Conservation (phyloP, 2,797 vertebrate genomes). For the Sciurus carolinensis region DNA sequence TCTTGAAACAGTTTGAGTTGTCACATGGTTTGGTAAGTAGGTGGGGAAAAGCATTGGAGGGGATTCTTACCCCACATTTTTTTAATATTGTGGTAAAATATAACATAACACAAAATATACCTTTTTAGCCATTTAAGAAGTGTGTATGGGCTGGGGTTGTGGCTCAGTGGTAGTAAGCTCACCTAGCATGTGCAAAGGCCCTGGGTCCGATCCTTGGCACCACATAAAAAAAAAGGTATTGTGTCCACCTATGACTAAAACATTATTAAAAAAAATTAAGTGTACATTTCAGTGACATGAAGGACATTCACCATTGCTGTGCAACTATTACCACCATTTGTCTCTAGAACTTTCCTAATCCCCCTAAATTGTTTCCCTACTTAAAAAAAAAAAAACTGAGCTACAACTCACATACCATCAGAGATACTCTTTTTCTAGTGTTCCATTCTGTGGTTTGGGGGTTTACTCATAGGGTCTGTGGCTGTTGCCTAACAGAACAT, state of each 20-base stretch:
- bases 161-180: no score
- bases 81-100: not conserved
- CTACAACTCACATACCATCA: not conserved
- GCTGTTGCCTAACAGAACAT: not conserved
- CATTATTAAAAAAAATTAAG: no score
- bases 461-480: no score
- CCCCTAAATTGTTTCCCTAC: not conserved
- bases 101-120: not conserved
- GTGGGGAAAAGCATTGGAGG: not conserved
- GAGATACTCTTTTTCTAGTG: not conserved
- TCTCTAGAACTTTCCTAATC: not conserved
- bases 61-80: not conserved
- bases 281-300: not conserved
- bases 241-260: no score
- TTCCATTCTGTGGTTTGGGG: no score
- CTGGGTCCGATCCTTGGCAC: no score
- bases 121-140: conserved; percentile 7
- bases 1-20: not conserved
- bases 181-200: no score
- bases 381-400: conserved; percentile 21
- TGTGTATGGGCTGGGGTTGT: not conserved
- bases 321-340: not conserved
- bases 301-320: not conserved
- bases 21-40: not conserved
- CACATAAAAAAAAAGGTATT: no score